These are phyloP conservation scores for Drosophila chauvacae DNA, from an alignment of 1,140 invertebrate species.

Conservation along the genomic window DNA sequence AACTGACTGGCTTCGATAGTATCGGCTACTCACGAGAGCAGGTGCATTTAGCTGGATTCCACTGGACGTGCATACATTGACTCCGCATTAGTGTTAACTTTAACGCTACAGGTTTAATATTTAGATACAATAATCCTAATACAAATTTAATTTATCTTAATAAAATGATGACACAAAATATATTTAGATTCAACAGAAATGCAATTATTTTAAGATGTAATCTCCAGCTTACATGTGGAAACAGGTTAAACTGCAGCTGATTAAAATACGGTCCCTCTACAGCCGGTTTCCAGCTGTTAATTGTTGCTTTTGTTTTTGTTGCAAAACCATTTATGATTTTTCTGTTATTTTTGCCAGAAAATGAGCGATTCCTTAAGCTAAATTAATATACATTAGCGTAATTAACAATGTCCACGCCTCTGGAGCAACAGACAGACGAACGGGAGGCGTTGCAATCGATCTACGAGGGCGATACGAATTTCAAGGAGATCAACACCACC, in stretches of 20 bases:
- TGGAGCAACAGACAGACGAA: conserved; percentile 93
- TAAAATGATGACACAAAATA: neutral
- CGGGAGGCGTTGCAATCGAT: conserved; percentile 95
- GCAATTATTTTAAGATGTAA: neutral
- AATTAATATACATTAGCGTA: conserved; percentile 6
- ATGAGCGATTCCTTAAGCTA: conserved; percentile 5
- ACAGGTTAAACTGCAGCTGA: neutral
- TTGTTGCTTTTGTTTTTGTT: conserved; percentile 71
- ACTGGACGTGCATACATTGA: neutral
- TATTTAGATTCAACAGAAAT: neutral
- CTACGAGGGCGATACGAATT: conserved; percentile 95
- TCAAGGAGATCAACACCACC: conserved; percentile 91
- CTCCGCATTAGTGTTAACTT: neutral
- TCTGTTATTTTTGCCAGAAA: conserved; percentile 25
- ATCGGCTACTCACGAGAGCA: neutral
- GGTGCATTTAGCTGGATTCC: neutral
- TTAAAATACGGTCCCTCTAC: conserved; percentile 10
- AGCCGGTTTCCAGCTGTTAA: conserved; percentile 24
- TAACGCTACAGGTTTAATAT: neutral
- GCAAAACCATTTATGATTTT: conserved; percentile 37
- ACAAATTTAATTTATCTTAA: neutral
- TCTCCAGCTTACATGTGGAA: neutral
- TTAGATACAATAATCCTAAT: neutral
- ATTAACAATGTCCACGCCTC: conserved; percentile 85
- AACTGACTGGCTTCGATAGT: conserved; percentile 1